Evolutionary conservation across 1,140 invertebrate genomes (phyloP).

Genomic region (Ectropis grisescens): DNA sequence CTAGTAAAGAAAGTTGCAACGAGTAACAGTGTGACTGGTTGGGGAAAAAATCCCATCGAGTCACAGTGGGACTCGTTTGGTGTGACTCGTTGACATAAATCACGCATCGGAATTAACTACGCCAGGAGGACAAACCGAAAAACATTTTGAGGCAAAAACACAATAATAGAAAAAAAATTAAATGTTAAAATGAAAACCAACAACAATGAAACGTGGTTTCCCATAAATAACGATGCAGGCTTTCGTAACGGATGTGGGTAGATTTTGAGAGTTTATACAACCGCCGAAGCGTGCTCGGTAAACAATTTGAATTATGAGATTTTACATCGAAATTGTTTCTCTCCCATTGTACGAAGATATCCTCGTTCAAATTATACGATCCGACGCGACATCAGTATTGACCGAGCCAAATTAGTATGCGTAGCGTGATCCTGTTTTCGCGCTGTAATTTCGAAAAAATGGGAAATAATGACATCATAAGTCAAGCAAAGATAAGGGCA

Average conservation of each 20-base stretch:
- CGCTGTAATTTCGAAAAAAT: conserved; percentile 59
- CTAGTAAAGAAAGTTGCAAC: too few species aligned
- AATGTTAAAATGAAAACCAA: conserved; percentile 62
- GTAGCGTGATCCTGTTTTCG: conserved; percentile 44
- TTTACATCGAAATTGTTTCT: conserved; percentile 49
- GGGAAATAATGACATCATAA: conserved; percentile 61
- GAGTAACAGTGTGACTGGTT: too few species aligned
- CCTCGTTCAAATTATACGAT: conserved; percentile 27
- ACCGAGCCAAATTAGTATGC: conserved; percentile 57
- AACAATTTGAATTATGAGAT: conserved; percentile 64
- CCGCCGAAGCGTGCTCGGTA: conserved; percentile 41
- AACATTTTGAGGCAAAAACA: conserved; percentile 47
- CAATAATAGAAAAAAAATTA: conserved; percentile 57
- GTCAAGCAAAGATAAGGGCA: conserved; percentile 56
- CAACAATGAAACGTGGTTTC: conserved; percentile 64
- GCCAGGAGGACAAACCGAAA: conserved; percentile 35
- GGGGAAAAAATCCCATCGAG: too few species aligned
- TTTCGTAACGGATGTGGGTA: conserved; percentile 64
- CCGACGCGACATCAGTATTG: conserved; percentile 46
- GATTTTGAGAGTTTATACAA: conserved; percentile 62
- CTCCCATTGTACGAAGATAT: conserved; percentile 55
- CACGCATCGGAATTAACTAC: conserved; percentile 33
- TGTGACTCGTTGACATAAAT: too few species aligned
- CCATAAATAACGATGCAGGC: conserved; percentile 64
- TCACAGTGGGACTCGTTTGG: too few species aligned